Evolutionary conservation across 2,797 vertebrate genomes (phyloP), one percentile per base, ranked within the genome.

Genomic region (Pteropus rufus): DNA sequence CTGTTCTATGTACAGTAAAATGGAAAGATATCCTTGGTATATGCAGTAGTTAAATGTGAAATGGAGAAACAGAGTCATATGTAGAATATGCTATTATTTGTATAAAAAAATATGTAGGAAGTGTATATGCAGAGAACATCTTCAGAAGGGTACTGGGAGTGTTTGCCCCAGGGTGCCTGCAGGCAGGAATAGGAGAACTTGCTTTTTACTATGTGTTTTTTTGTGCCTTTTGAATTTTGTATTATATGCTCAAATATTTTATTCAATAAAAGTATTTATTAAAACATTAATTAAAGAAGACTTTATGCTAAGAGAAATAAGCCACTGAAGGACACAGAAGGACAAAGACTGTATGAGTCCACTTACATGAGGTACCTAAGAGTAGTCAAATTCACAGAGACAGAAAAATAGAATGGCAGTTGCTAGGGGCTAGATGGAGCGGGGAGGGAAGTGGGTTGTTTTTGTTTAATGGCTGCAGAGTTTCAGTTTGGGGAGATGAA

Each of bases 141-240:
- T 91, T 39, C 72, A 31, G 24, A 84, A 96, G 34, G 65, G 24
- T 44, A 10, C 56, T 39, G n/a, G 49, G 54, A 89, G 4, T 29
- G 26, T 11, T 39, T 84, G 41, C 64, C 23, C 39, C 2, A 0
- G 34, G 23, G 24, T 77, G 7, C 12, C 83, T 64, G 69, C 64
- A 86, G 21, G 81, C n/a, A 75, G 82, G 88, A 4, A 26, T 29
- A 23, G 58, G 14, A 84, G 60, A 93, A 29, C 54, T 23, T 87
- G 62, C 12, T 60, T 86, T 95, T 69, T 36, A 29, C 18, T 75
- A 36, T 23, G 1, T 76, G 23, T 88, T 82, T 16, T 82, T 94
- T 29, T 93, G 46, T 83, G 44, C 44, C 54, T 95, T 94, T 94
- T 91, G 70, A 82, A 81, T 91, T 84, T 91, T 81, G 52, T 88